Conservation (phyloP, 2,797 vertebrate genomes). For the Mormyrus proboscirostris region DNA sequence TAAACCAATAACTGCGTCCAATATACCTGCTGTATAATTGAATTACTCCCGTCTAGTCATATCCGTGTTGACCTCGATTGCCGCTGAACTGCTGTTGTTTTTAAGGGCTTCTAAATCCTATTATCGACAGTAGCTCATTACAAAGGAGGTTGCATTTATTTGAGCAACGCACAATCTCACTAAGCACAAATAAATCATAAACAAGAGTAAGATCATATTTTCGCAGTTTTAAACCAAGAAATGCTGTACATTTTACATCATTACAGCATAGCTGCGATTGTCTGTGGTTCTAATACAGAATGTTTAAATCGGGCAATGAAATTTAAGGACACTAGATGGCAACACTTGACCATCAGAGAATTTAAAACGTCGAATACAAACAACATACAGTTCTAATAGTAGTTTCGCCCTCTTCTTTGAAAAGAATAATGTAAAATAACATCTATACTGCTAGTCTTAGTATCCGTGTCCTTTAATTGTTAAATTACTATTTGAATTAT, state of each 20-base stretch:
- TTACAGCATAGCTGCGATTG: not conserved
- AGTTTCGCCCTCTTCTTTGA: not conserved
- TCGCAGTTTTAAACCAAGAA: not conserved
- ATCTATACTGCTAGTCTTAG: not conserved
- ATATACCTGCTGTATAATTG: not conserved
- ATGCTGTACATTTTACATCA: too few species aligned
- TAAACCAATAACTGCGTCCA: slow-evolving; percentile 38
- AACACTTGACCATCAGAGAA: slow-evolving; percentile 23
- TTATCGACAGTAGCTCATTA: not conserved
- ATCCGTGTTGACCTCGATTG: not conserved
- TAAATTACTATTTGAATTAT: not conserved
- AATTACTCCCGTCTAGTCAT: not conserved
- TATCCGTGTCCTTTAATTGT: not conserved
- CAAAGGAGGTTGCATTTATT: not conserved
- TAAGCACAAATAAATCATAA: not conserved
- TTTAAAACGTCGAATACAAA: not conserved
- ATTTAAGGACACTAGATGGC: slow-evolving; percentile 45
- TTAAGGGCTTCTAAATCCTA: slow-evolving; percentile 9
- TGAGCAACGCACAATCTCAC: not conserved
- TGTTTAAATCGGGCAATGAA: not conserved
- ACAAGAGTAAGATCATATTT: not conserved
- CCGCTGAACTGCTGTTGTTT: not conserved
- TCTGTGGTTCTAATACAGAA: not conserved
- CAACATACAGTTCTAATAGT: not conserved
- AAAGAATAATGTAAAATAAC: not conserved